A percentile compares a stretch with the other conserved stretches of the same genome.
phyloP scores from a whole-genome alignment of 2,797 vertebrate genomes.

The Xyrichtys novacula region DNA sequence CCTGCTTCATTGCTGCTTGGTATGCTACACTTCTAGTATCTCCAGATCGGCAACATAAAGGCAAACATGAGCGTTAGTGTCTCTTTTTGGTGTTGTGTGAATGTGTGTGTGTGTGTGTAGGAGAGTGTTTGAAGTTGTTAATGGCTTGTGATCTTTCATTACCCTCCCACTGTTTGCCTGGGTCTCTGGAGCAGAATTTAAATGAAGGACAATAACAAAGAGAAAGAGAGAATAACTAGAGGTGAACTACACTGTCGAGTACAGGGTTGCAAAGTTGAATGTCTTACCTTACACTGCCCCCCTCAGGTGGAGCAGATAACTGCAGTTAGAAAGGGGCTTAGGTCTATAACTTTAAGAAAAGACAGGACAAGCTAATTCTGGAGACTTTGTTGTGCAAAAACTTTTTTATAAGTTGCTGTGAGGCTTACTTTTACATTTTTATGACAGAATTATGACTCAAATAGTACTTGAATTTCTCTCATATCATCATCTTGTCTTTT shows the following conservation, averaged over 20 bases:
- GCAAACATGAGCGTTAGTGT: slow-evolving; percentile 2
- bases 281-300: slow-evolving; percentile 69
- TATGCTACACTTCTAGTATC: slow-evolving; percentile 12
- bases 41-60: slow-evolving; percentile 6
- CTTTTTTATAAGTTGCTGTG: too few relatives aligned
- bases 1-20: slow-evolving; percentile 20
- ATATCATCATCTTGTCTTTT: too few relatives aligned
- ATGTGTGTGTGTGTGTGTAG: slow-evolving; percentile 2
- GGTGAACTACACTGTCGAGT: slow-evolving; percentile 25
- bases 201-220: slow-evolving; percentile 54
- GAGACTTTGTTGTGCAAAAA: too few relatives aligned
- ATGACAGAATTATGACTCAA: too few relatives aligned
- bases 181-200: slow-evolving; percentile 59
- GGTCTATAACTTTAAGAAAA: neutral
- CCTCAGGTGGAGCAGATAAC: slow-evolving; percentile 63
- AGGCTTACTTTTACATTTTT: too few relatives aligned
- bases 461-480: too few relatives aligned
- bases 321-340: neutral
- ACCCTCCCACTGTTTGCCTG: slow-evolving; percentile 42
- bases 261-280: slow-evolving; percentile 10
- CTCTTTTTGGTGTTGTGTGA: neutral
- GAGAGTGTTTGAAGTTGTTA: slow-evolving; percentile 41
- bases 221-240: slow-evolving; percentile 19
- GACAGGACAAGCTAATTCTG: neutral
- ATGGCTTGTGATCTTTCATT: slow-evolving; percentile 62